Percentiles rank a stretch among this genome's conserved stretches.
Conservation (phyloP, 2,113 vertebrate genomes). For the Hoplias malabaricus region DNA sequence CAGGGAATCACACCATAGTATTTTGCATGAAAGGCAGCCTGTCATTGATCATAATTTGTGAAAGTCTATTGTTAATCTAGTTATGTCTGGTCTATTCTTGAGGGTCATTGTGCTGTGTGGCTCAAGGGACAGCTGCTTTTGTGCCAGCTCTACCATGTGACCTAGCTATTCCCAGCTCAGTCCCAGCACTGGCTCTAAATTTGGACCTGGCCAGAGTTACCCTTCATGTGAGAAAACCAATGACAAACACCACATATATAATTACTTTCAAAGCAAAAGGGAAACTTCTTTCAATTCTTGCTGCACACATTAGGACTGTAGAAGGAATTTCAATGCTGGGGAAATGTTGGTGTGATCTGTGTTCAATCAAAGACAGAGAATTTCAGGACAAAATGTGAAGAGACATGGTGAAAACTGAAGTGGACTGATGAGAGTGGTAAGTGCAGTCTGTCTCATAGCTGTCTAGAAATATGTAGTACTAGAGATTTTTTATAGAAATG, state of each 20-base stretch:
- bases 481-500: too few species aligned
- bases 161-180: slow-evolving; percentile 71
- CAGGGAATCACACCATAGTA: too few species aligned
- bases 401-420: neutral
- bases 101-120: slow-evolving; percentile 4
- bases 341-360: neutral
- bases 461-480: neutral
- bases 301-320: neutral
- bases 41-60: neutral
- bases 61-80: neutral
- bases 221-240: slow-evolving; percentile 43
- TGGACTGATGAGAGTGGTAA: slow-evolving; percentile 26
- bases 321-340: neutral
- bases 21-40: neutral
- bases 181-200: slow-evolving; percentile 75
- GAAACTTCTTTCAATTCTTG: slow-evolving; percentile 1
- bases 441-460: neutral
- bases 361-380: neutral
- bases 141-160: slow-evolving; percentile 66
- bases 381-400: neutral
- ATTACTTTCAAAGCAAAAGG: slow-evolving; percentile 16
- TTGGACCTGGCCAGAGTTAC: slow-evolving; percentile 72
- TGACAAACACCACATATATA: slow-evolving; percentile 37
- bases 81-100: slow-evolving; percentile 14
- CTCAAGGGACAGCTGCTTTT: slow-evolving; percentile 43